Evolutionary conservation across 2,888 invertebrate species (phyloP), one percentile per base, ranked within the genome.

Genomic region (Drosophila macrospina): DNA sequence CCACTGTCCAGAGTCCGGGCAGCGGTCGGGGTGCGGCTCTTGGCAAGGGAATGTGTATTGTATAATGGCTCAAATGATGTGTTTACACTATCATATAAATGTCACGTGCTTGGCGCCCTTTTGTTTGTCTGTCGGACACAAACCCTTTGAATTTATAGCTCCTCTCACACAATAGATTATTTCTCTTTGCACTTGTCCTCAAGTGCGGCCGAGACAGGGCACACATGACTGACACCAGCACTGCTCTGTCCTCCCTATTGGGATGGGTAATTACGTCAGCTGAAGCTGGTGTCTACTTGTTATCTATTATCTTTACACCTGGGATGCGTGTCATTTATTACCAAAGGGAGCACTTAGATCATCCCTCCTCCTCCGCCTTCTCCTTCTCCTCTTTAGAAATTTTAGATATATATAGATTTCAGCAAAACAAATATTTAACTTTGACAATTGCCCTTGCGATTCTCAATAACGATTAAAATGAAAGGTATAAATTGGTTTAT

Each of bases 1-100:
- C 28, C 28, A 8, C 1, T 20, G 36, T 57, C 41, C 65, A 36
- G 8, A 41, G 15, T 47, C 28, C 5, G 20, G 24, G 11, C 20
- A 42, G 26, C 13, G 44, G 48, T 32, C 30, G 42, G 15, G 28
- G 16, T 57, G 13, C 47, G 16, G 42, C 44, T 61, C 28, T 39
- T 39, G 39, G 52, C 20, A 30, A 4, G 54, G 24, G 54, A 32
- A 69, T 68, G 69, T 76, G 73, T 77, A 59, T 74, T 88, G 80
- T 83, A 77, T 81, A 81, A 86, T 88, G 80, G 84, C 79, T 86
- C 87, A 88, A 88, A 86, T 88, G 88, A 86, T 86, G 87, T 86
- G 86, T 88, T 86, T 86, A 86, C 86, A 88, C 86, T 86, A 86
- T 88, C 85, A 84, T 86, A 86, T 86, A 88, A 86, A 86, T 86